Percentiles rank a stretch among this genome's conserved stretches.
phyloP scores from a whole-genome alignment of 1,140 invertebrate genomes.

The Dolichoris vasculosae region DNA sequence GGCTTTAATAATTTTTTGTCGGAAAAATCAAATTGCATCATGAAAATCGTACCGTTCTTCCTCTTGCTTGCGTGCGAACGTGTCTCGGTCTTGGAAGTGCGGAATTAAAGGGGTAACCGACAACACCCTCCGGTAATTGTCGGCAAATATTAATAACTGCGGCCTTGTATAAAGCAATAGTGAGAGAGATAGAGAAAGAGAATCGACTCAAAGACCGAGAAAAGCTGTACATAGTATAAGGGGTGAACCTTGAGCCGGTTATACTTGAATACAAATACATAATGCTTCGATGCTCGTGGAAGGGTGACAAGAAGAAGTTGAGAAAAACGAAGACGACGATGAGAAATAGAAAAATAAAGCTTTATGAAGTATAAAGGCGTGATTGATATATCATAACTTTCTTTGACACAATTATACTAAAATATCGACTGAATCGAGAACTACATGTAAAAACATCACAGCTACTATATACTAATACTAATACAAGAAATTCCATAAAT shows the following conservation, averaged over 20 bases:
- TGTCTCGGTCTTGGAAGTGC: constrained; percentile 63
- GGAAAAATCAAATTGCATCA: constrained; percentile 34
- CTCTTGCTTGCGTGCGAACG: constrained; percentile 56
- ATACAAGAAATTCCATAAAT: neutral
- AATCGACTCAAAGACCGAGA: constrained; percentile 63
- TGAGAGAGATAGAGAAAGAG: constrained; percentile 54
- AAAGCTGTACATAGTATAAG: constrained; percentile 56
- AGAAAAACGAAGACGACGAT: neutral
- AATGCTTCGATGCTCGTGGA: constrained; percentile 71
- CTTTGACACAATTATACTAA: constrained; percentile 71
- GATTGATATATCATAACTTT: constrained; percentile 74
- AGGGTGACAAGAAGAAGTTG: constrained; percentile 56
- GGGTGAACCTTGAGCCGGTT: constrained; percentile 70
- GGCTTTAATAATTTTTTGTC: constrained; percentile 24
- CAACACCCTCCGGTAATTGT: constrained; percentile 70
- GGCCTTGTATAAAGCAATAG: constrained; percentile 48
- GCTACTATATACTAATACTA: neutral
- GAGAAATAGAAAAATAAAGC: constrained; percentile 44
- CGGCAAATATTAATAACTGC: constrained; percentile 75
- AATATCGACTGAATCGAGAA: neutral
- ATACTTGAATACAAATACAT: constrained; percentile 74
- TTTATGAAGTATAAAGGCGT: constrained; percentile 53
- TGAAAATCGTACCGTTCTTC: neutral
- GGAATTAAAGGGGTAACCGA: constrained; percentile 69
- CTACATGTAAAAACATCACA: neutral